Evolutionary conservation across 2,113 vertebrate species (phyloP), one percentile per base, ranked within the genome.

Genomic region (Zootoca vivipara): DNA sequence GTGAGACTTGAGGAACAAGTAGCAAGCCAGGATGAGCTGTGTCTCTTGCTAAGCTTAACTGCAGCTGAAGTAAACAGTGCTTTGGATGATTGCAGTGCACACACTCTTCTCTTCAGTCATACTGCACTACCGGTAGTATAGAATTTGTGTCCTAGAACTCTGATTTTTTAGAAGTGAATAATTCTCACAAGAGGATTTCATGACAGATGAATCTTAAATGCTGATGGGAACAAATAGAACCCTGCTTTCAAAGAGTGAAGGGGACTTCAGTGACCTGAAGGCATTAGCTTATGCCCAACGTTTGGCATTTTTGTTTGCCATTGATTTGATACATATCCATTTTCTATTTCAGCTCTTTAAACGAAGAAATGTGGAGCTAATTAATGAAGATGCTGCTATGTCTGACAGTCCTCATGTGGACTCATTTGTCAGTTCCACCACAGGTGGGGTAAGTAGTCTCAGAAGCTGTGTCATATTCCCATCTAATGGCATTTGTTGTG

Each of bases 321-420:
- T 0, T 73, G 24, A 81, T 20, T 56, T 62, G 35, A 46, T 75
- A 24, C 52, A 7, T 26, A 26, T 82, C 24, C 64, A 12, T 56
- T 83, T 78, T 89, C 85, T 90, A 83, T 93, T 69, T 88, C 95
- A 99, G 98, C 98, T 99, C 91, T 99, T 99, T 95, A 99, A 99
- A 94, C 97, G 99, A 86, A 98, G 99, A 96, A 99, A 99, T 28
- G 99, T 99, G 93, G 99, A 99, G 81, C 1, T 99, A 90, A 97
- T 98, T 87, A 98, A 96, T 92, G 99, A 99, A 92, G 99, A 99
- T 88, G 96, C 97, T 0, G 96, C 98, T 92, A 97, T 98, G 98
- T 98, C 98, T 18, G 99, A 99, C 87, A 98, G 96, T 91, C 98
- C 98, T 52, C 97, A 99, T 69, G 98, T 98, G 96, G 99, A 99